phyloP scores from a whole-genome alignment of 2,113 vertebrate species.

The Pandion haliaetus region DNA sequence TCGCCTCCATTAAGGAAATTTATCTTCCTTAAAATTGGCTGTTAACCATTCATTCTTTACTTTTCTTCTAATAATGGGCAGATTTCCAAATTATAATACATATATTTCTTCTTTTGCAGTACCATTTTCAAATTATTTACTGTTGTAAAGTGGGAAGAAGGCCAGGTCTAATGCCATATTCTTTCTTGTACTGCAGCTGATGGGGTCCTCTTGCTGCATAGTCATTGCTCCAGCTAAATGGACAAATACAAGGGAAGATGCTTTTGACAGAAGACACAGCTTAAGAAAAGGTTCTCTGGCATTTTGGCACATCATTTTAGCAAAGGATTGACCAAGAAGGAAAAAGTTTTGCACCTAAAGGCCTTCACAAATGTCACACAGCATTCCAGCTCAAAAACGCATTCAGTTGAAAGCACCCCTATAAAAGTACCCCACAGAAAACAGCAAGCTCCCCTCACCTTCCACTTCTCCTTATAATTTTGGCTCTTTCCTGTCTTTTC shows the following conservation, averaged over 20 bases:
- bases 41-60: background rate
- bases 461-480: background rate
- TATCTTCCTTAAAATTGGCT: background rate
- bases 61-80: background rate
- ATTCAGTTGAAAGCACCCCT: background rate
- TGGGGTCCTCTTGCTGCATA: background rate
- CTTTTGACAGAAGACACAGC: background rate
- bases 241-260: background rate
- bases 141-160: background rate
- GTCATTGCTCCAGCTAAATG: background rate
- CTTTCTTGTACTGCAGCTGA: background rate
- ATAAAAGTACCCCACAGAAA: background rate
- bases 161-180: background rate
- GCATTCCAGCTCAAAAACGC: background rate
- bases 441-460: background rate
- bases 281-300: background rate
- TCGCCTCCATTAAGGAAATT: background rate
- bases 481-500: background rate
- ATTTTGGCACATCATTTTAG: background rate
- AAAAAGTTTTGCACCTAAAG: background rate
- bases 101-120: background rate
- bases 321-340: background rate
- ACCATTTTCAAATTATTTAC: background rate
- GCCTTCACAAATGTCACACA: background rate
- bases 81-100: background rate